Evolutionary conservation across 2,888 invertebrate species (phyloP).

Genomic region (Augiades crinisus): DNA sequence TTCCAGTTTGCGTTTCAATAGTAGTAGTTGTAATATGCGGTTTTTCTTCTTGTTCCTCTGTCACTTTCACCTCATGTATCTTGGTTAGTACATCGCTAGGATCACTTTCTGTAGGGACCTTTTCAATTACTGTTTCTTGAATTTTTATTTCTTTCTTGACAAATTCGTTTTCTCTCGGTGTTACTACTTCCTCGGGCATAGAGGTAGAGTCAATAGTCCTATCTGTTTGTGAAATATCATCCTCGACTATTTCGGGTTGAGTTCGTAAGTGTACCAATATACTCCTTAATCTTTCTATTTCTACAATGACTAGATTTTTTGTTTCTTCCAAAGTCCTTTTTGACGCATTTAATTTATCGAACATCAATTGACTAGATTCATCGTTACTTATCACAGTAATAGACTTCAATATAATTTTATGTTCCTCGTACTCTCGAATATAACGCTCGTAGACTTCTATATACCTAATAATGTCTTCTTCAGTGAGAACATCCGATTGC

Average conservation of each 20-base stretch:
- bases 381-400: slow-evolving; percentile 68
- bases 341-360: slow-evolving; percentile 80
- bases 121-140: slow-evolving; percentile 38
- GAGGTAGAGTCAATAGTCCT: slow-evolving; percentile 86
- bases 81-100: slow-evolving; percentile 16
- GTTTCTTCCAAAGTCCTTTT: slow-evolving; percentile 83
- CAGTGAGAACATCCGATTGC: slow-evolving; percentile 56
- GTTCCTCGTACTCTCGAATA: slow-evolving; percentile 70
- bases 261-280: slow-evolving; percentile 65
- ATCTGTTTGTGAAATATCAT: slow-evolving; percentile 78
- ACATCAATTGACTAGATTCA: slow-evolving; percentile 77
- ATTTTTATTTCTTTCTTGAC: slow-evolving; percentile 36
- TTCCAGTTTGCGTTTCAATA: slow-evolving; percentile 86
- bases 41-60: slow-evolving; percentile 38
- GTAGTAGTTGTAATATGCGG: slow-evolving; percentile 39
- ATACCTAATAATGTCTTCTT: slow-evolving; percentile 67
- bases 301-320: slow-evolving; percentile 81
- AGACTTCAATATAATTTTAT: slow-evolving; percentile 66
- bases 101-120: slow-evolving; percentile 27
- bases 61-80: slow-evolving; percentile 27
- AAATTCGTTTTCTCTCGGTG: slow-evolving; percentile 50
- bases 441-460: slow-evolving; percentile 74
- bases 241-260: slow-evolving; percentile 63
- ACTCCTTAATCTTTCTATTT: slow-evolving; percentile 78
- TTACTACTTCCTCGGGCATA: slow-evolving; percentile 86